Evolutionary conservation across 2,797 vertebrate species (phyloP).

Genomic region (Lutra lutra): DNA sequence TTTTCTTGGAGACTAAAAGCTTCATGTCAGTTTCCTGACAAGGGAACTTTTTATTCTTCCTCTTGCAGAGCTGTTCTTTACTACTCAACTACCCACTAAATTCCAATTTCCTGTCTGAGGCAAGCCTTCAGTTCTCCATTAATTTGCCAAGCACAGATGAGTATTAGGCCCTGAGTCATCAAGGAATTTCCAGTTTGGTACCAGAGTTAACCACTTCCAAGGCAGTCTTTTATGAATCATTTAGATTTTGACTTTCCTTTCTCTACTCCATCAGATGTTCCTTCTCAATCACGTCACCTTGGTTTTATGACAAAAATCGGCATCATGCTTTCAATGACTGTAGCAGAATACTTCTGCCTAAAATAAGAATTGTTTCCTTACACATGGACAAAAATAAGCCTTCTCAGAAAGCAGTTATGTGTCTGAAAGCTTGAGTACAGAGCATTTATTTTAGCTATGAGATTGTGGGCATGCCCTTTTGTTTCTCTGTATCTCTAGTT

Average conservation of each 20-base stretch:
- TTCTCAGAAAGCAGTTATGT: background rate
- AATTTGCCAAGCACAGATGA: constrained; percentile 46
- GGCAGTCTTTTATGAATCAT: constrained; percentile 21
- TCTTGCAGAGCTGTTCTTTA: constrained; percentile 2
- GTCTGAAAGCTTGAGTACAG: background rate
- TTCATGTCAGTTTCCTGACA: constrained; percentile 20
- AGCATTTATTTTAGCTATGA: background rate
- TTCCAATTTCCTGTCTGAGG: constrained; percentile 63
- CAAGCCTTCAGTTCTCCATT: background rate
- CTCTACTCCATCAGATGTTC: background rate
- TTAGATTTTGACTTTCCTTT: background rate
- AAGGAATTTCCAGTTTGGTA: constrained; percentile 62
- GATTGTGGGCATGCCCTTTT: background rate
- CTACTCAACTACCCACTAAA: background rate
- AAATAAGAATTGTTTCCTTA: background rate
- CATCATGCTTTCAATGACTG: background rate
- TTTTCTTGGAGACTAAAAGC: constrained; percentile 18
- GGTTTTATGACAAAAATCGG: background rate
- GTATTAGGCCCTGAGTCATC: constrained; percentile 59
- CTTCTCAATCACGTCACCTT: background rate
- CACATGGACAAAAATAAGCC: background rate
- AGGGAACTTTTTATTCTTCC: background rate
- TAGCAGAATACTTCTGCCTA: background rate
- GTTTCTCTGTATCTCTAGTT: background rate
- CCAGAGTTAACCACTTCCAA: constrained; percentile 19